phyloP scores from a whole-genome alignment of 2,113 vertebrate genomes.

The Chaetodon trifascialis region DNA sequence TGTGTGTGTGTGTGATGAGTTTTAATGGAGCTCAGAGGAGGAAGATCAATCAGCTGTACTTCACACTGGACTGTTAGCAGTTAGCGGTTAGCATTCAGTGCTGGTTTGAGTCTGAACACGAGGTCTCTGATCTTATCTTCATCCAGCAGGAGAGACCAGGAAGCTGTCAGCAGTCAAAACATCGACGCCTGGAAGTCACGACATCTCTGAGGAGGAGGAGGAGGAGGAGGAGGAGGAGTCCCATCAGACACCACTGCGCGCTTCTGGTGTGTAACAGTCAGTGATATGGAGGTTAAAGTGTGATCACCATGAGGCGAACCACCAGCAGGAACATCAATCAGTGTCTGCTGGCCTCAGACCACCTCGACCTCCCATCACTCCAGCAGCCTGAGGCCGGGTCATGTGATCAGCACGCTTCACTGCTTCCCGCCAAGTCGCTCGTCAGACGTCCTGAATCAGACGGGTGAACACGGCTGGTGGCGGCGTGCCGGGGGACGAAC shows the following conservation, averaged over 20 bases:
- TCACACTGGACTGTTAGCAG: no score
- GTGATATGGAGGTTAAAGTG: not conserved
- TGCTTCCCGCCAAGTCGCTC: no score
- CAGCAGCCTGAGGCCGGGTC: no score
- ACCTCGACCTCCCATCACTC: not conserved
- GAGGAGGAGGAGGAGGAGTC: constrained; percentile 1
- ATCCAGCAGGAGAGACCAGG: constrained; percentile 2
- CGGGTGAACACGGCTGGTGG: no score
- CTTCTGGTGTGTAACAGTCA: not conserved
- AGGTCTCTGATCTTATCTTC: not conserved
- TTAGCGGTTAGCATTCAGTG: no score
- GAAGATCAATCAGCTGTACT: no score
- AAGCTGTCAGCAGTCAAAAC: not conserved
- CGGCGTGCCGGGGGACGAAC: no score
- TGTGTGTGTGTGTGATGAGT: no score
- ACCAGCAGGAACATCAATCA: not conserved
- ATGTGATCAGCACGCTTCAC: no score
- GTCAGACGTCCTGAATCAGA: no score
- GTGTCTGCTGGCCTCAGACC: not conserved
- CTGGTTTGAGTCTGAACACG: no score
- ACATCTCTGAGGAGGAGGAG: not conserved
- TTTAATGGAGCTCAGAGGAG: no score
- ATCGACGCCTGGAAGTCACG: not conserved
- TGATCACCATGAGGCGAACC: not conserved
- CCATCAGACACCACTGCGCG: not conserved